These are phyloP conservation scores for Puma concolor DNA, from an alignment of 2,113 vertebrate species.

Conservation along the genomic window DNA sequence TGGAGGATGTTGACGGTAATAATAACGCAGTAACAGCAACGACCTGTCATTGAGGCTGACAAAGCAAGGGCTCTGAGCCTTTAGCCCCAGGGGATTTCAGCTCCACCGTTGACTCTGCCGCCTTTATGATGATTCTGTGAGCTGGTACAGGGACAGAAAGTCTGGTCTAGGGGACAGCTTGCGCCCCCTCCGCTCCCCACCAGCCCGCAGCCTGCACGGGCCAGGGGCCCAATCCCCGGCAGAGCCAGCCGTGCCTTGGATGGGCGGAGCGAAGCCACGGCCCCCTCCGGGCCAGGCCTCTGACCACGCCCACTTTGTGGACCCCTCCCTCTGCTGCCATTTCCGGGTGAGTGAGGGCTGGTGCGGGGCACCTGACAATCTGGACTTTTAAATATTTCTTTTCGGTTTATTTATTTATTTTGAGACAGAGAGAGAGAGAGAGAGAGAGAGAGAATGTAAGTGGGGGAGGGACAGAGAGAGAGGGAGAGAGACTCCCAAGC, in stretches of 20 bases:
- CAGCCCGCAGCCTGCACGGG: neutral
- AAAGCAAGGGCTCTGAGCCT: neutral
- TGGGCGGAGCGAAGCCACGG: neutral
- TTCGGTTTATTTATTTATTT: no score
- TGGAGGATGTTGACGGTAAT: neutral
- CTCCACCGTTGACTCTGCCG: rapidly evolving
- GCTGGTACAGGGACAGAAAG: neutral
- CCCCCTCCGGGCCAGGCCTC: neutral
- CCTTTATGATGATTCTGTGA: neutral
- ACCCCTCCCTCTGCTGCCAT: neutral
- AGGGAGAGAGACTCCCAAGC: no score
- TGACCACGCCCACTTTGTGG: neutral
- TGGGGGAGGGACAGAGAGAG: no score
- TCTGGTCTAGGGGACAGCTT: rapidly evolving
- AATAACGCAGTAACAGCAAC: neutral
- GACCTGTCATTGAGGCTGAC: neutral
- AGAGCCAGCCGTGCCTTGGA: neutral
- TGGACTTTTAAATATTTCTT: neutral
- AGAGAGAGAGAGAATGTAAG: no score
- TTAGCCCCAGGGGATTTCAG: neutral
- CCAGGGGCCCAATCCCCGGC: neutral
- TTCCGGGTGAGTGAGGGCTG: neutral
- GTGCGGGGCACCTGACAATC: neutral
- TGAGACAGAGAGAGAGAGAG: no score
- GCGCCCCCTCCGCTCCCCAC: neutral